Conservation (phyloP, 2,888 invertebrate species). For the Clitarchus hookeri region DNA sequence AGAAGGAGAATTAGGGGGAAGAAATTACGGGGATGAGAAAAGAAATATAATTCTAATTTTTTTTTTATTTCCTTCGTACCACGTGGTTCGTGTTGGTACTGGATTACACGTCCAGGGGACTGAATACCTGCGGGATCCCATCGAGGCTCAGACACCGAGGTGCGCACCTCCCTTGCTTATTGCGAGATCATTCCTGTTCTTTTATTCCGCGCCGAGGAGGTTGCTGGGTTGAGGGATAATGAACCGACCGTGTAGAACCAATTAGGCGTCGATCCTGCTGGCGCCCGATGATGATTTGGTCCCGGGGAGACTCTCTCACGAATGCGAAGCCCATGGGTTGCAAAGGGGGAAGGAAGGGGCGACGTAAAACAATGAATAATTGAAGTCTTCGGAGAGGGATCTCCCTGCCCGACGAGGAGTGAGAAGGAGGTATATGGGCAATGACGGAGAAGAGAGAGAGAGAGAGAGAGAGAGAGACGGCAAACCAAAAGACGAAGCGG, state of each 20-base stretch:
- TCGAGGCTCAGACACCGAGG: background rate
- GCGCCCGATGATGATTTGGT: background rate
- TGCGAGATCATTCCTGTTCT: background rate
- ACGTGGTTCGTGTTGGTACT: background rate
- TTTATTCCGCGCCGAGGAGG: background rate
- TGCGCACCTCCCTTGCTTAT: background rate
- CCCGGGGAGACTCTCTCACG: background rate
- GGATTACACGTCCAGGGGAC: background rate
- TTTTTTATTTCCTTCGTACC: too few species aligned
- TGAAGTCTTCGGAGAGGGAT: background rate
- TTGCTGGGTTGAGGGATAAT: background rate
- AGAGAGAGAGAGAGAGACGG: too few species aligned
- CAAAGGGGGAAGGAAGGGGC: background rate
- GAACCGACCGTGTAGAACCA: slow-evolving; percentile 8
- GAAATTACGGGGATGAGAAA: too few species aligned
- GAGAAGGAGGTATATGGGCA: too few species aligned
- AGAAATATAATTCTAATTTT: too few species aligned
- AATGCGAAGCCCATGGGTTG: background rate
- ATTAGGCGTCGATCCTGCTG: background rate
- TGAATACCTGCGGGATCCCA: slow-evolving; percentile 5
- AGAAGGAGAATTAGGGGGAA: too few species aligned
- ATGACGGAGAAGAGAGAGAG: too few species aligned
- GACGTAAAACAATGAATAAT: background rate
- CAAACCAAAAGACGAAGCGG: too few species aligned
- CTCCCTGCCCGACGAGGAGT: too few species aligned